Evolutionary conservation across 1,140 invertebrate genomes (phyloP).

Genomic region (Daktulosphaira vitifoliae): DNA sequence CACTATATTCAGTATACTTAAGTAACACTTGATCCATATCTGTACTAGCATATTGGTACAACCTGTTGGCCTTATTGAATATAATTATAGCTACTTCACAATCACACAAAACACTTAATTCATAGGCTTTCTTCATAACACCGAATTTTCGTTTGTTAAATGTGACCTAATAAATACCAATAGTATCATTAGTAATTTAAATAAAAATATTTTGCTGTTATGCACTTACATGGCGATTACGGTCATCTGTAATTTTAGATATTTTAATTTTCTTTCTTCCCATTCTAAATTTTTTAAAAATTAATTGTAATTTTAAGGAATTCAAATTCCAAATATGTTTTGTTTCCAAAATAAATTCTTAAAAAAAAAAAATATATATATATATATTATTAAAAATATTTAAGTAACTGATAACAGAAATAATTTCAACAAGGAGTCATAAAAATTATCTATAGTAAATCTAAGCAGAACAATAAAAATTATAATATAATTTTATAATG

Average conservation of each 20-base stretch:
- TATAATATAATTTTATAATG: too few relatives aligned
- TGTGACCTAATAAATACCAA: conserved; percentile 75
- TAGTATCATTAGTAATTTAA: background rate
- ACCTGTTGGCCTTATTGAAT: conserved; percentile 97
- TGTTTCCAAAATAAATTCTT: too few relatives aligned
- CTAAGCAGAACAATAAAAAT: too few relatives aligned
- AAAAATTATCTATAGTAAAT: too few relatives aligned
- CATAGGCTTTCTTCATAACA: conserved; percentile 99
- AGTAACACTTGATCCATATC: conserved; percentile 99
- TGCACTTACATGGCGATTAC: conserved; percentile 88
- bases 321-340: too few relatives aligned
- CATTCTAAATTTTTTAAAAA: conserved; percentile 57
- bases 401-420: too few relatives aligned
- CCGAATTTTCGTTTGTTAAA: conserved; percentile 99
- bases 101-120: conserved; percentile 96
- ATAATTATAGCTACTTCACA: conserved; percentile 99
- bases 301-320: too few relatives aligned
- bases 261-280: conserved; percentile 99
- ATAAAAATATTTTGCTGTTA: background rate
- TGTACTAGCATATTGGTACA: conserved; percentile 98
- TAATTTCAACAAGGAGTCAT: too few relatives aligned
- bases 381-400: too few relatives aligned
- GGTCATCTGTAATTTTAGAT: conserved; percentile 96
- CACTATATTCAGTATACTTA: conserved; percentile 99
- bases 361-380: too few relatives aligned